phyloP scores from a whole-genome alignment of 2,797 vertebrate genomes.

The Molothrus aeneus region DNA sequence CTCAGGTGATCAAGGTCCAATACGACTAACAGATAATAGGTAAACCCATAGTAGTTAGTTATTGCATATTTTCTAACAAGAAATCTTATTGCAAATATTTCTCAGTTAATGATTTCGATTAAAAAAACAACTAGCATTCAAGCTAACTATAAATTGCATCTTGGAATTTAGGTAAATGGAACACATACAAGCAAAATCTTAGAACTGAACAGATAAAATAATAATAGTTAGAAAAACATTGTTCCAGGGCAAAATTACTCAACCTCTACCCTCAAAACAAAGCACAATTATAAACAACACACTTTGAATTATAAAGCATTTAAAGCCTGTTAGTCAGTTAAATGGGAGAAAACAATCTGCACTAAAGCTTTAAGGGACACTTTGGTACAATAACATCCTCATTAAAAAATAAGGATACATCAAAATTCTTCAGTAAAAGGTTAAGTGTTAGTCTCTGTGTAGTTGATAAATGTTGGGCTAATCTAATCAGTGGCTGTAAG shows the following conservation, averaged over 20 bases:
- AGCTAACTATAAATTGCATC: background rate
- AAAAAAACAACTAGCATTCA: background rate
- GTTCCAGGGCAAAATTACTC: background rate
- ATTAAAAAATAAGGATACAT: constrained; percentile 68
- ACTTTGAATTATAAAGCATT: background rate
- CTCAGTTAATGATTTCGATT: background rate
- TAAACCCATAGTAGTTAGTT: background rate
- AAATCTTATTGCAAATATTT: background rate
- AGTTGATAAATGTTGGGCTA: constrained; percentile 78
- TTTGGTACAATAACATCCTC: constrained; percentile 30
- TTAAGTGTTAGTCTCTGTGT: constrained; percentile 77
- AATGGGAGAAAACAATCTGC: constrained; percentile 34
- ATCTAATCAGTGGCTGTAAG: constrained; percentile 77
- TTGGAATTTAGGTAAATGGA: background rate
- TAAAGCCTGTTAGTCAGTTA: constrained; percentile 10
- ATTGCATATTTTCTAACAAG: background rate
- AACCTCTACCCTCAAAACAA: background rate
- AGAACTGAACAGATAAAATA: background rate
- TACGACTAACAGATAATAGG: background rate
- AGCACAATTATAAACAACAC: background rate
- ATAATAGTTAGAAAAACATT: background rate
- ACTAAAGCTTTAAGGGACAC: constrained; percentile 22
- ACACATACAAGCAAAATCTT: background rate
- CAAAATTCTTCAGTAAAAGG: constrained; percentile 75
- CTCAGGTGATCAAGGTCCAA: background rate